Conservation (phyloP, 2,797 vertebrate genomes). For the Scolopax rusticola region DNA sequence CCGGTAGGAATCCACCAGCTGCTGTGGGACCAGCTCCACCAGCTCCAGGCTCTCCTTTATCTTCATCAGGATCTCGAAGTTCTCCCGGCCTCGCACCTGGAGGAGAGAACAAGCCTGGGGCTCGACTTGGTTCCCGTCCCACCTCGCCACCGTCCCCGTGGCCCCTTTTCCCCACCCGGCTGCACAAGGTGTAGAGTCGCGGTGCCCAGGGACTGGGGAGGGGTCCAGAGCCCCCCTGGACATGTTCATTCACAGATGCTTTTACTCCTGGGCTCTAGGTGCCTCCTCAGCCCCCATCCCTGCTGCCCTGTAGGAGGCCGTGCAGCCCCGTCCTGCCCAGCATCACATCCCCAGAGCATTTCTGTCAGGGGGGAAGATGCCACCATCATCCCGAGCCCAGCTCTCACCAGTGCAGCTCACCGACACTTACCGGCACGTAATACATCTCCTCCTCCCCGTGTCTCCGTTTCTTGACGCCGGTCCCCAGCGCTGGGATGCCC, state of each 20-base stretch:
- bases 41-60: conserved; percentile 98
- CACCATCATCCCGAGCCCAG: fast-evolving
- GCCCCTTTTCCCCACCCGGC: neutral
- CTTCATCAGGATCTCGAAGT: conserved; percentile 98
- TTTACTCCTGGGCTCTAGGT: neutral
- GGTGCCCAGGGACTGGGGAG: fast-evolving
- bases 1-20: conserved; percentile 93
- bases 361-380: neutral
- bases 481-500: conserved; percentile 85
- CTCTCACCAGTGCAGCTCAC: neutral
- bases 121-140: fast-evolving
- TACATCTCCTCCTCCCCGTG: conserved; percentile 95
- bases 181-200: fast-evolving
- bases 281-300: neutral
- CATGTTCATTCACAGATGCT: fast-evolving
- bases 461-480: conserved; percentile 89
- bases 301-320: neutral
- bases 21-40: conserved; percentile 95
- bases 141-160: fast-evolving
- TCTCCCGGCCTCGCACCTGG: conserved; percentile 95
- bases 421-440: conserved; percentile 91
- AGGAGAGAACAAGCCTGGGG: conserved; percentile 1
- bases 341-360: neutral
- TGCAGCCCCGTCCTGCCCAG: neutral
- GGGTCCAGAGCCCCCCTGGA: neutral